Percentiles rank a stretch among this genome's conserved stretches.
These are phyloP conservation scores for Phoebastria nigripes DNA, from an alignment of 2,797 vertebrate species.

Conservation along the genomic window DNA sequence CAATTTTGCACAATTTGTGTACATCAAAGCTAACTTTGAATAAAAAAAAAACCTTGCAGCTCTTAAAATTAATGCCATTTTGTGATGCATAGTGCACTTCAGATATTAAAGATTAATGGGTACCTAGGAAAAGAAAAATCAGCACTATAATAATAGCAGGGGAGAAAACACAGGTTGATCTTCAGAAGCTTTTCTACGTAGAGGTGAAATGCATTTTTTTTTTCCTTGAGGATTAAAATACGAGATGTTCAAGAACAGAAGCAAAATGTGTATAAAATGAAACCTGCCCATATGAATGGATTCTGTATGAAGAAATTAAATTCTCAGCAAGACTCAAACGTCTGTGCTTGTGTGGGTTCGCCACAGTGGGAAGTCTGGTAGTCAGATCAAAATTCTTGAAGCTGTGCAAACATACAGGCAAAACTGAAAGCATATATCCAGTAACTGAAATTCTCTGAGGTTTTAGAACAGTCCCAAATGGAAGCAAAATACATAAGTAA, in stretches of 20 bases:
- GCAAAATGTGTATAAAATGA: not conserved
- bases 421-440: not conserved
- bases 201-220: not conserved
- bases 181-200: not conserved
- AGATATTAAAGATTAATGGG: not conserved
- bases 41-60: rapidly evolving
- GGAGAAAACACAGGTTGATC: not conserved
- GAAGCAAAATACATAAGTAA: not conserved
- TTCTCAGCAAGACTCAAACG: not conserved
- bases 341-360: not conserved
- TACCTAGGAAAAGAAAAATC: not conserved
- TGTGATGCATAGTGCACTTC: not conserved
- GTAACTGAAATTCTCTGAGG: not conserved
- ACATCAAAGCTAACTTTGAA: not conserved
- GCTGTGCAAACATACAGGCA: not conserved
- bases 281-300: not conserved
- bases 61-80: not conserved
- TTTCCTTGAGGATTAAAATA: not conserved
- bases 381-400: not conserved
- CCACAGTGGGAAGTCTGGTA: not conserved
- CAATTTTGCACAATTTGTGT: not conserved
- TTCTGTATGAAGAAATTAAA: not conserved
- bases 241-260: not conserved
- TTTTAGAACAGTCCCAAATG: not conserved
- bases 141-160: not conserved